Evolutionary conservation across 2,113 vertebrate species (phyloP).

Genomic region (Anarrhichthys ocellatus): DNA sequence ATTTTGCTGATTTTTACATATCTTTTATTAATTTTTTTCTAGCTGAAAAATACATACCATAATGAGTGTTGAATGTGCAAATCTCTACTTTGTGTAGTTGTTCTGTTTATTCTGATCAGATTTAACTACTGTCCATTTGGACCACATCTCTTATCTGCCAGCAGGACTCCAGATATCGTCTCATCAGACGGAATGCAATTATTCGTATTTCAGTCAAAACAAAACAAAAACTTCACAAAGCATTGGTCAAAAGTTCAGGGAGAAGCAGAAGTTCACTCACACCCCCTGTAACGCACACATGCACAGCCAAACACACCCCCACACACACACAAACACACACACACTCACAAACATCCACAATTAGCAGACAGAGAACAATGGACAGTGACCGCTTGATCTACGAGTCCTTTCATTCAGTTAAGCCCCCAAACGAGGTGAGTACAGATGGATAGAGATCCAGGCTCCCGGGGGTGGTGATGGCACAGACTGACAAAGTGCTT

Average conservation of each 20-base stretch:
- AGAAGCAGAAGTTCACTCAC: constrained; percentile 3
- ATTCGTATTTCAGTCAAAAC: constrained; percentile 47
- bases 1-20: neutral
- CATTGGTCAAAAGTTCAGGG: constrained; percentile 26
- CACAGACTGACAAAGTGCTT: constrained; percentile 55
- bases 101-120: neutral
- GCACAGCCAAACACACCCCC: constrained; percentile 8
- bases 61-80: neutral
- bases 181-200: neutral
- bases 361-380: constrained; percentile 15
- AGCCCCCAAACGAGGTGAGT: constrained; percentile 59
- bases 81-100: neutral
- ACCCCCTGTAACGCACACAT: neutral
- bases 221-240: constrained; percentile 19
- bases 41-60: neutral
- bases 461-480: constrained; percentile 16
- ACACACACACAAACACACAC: constrained; percentile 6
- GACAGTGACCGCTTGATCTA: constrained; percentile 61
- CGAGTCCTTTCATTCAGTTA: constrained; percentile 46
- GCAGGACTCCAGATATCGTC: neutral
- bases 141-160: neutral
- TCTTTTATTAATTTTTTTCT: neutral
- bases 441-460: constrained; percentile 58
- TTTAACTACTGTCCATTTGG: neutral
- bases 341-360: constrained; percentile 6